Evolutionary conservation across 1,140 invertebrate species (phyloP), one percentile per base, ranked within the genome.

Genomic region (Gryllus bimaculatus): DNA sequence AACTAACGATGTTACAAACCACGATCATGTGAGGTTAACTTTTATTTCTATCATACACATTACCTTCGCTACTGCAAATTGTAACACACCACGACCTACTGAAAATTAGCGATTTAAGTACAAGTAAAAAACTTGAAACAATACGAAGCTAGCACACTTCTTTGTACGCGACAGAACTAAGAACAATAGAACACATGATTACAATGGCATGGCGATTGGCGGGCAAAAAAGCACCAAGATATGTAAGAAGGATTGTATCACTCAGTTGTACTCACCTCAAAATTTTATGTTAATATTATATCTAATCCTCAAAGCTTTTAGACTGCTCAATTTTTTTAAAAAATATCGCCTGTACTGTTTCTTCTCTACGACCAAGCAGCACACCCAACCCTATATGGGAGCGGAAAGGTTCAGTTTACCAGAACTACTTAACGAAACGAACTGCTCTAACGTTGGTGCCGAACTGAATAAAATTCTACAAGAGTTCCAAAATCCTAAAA

Each of bases 121-220:
- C 1, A 5, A 39, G 26, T 39, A 39, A 1, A 39, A 39, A 39
- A 2, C 26, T 39, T 39, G 26, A 39, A 39, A 39, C 26, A 39
- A 39, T 39, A 39, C 26, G 26, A 39, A 39, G 26, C 26, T 39
- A 39, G 5, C 26, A 39, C 26, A 39, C 26, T 39, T 39, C 26
- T 13, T 66, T 3, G 54, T 66, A 13, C 54, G 10, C 54, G 10
- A 13, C 10, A 66, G 54, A 66, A 66, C 54, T 18, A 78, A 66
- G 80, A 78, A 80, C 80, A 80, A 80, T 80, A 77, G 77, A 77
- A 78, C 80, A 80, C 80, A 74, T 80, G 80, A 80, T 73, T 18
- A 78, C 66, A 78, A 66, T 74, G 48, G 76, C 76, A 80, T 80
- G 80, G 80, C 80, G 47, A 73, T 74, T 80, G 80, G 77, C 80